phyloP scores from a whole-genome alignment of 1,140 invertebrate genomes.

The Solen grandis region DNA sequence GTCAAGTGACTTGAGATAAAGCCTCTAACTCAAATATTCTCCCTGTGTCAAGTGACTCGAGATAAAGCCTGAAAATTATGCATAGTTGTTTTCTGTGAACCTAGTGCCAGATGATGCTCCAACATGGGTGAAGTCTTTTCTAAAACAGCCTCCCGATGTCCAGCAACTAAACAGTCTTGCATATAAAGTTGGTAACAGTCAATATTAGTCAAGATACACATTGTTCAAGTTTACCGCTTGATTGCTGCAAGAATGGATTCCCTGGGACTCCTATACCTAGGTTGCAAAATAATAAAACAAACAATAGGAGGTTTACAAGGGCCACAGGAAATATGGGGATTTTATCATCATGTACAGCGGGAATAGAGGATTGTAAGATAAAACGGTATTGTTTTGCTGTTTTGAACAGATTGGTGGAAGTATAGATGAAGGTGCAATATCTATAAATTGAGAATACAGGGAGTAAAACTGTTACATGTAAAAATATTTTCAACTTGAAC shows the following conservation, averaged over 20 bases:
- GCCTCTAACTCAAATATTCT: no score
- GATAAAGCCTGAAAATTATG: no score
- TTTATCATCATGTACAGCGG: not conserved
- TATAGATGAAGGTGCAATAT: not conserved
- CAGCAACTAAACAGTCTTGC: no score
- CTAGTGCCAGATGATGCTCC: no score
- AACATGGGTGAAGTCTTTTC: no score
- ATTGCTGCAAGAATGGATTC: constrained; percentile 33
- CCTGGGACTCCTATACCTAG: constrained; percentile 42
- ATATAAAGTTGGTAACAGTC: no score
- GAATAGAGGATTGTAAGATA: not conserved
- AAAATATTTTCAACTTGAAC: not conserved
- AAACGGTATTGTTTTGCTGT: not conserved
- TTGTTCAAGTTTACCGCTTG: constrained; percentile 28
- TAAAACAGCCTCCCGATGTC: no score
- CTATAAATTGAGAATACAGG: no score
- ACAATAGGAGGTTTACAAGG: not conserved
- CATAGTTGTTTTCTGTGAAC: no score
- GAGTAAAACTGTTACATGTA: not conserved
- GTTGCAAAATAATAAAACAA: constrained; percentile 4
- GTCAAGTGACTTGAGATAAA: no score
- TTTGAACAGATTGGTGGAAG: not conserved
- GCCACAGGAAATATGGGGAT: not conserved
- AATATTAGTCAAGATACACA: constrained; percentile 12
- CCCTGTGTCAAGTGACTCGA: no score